These are phyloP conservation scores for Tinamus guttatus DNA, from an alignment of 2,113 vertebrate genomes.

Conservation along the genomic window DNA sequence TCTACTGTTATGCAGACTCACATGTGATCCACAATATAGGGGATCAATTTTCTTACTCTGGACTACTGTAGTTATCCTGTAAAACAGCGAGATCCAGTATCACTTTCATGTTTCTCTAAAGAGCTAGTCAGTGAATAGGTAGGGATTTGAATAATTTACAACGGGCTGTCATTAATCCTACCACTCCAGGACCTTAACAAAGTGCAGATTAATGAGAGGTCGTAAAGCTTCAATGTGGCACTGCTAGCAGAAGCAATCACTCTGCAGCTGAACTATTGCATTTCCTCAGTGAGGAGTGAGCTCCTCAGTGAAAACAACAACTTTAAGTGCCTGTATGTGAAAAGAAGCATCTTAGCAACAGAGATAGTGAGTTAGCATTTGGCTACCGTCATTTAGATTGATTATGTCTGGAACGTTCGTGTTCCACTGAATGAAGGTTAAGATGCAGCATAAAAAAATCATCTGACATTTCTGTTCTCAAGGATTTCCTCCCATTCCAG, in stretches of 20 bases:
- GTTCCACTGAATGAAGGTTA: neutral
- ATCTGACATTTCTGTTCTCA: neutral
- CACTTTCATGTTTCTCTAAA: conserved; percentile 14
- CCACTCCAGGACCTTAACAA: conserved; percentile 42
- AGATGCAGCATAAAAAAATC: neutral
- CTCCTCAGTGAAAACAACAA: conserved; percentile 11
- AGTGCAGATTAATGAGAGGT: conserved; percentile 59
- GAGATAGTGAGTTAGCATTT: neutral
- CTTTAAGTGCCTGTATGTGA: neutral
- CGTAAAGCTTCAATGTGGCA: conserved; percentile 24
- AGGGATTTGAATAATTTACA: conserved; percentile 59
- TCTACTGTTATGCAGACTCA: neutral
- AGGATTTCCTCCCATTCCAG: neutral
- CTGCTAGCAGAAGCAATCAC: conserved; percentile 5
- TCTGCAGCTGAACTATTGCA: neutral
- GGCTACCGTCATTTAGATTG: neutral
- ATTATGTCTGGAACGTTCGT: neutral
- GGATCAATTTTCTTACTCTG: neutral
- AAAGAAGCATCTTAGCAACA: neutral
- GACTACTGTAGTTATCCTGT: neutral
- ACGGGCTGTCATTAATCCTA: conserved; percentile 45
- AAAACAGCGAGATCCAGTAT: neutral
- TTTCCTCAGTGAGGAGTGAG: neutral
- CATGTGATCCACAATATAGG: neutral
- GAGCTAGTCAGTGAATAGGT: neutral